Conservation (phyloP, 2,888 invertebrate genomes). For the Ennomos fuscantarius region DNA sequence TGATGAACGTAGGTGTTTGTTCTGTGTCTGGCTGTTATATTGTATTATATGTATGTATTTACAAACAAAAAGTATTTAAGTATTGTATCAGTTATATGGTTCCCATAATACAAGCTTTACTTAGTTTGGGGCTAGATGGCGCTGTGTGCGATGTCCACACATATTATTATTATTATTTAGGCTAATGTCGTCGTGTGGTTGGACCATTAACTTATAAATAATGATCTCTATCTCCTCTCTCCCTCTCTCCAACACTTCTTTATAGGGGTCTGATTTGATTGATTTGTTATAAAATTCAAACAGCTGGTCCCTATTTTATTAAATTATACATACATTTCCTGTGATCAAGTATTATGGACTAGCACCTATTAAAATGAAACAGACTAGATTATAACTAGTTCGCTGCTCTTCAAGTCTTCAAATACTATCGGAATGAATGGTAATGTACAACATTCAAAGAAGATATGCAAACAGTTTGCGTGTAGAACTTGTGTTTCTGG, state of each 20-base stretch:
- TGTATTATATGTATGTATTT: too few relatives aligned
- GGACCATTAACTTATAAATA: constrained; percentile 20
- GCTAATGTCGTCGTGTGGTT: constrained; percentile 21
- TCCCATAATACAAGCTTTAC: too few relatives aligned
- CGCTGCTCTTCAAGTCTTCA: neutral
- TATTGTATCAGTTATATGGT: too few relatives aligned
- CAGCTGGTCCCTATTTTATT: constrained; percentile 9
- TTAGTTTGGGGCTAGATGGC: too few relatives aligned
- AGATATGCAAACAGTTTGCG: too few relatives aligned
- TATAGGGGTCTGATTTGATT: constrained; percentile 17
- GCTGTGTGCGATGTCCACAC: too few relatives aligned
- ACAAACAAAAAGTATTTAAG: too few relatives aligned
- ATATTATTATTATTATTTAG: too few relatives aligned
- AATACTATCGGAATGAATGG: neutral
- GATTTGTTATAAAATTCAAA: constrained; percentile 14
- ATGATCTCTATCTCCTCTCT: neutral
- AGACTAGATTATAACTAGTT: neutral
- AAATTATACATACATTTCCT: constrained; percentile 5
- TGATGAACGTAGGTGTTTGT: too few relatives aligned
- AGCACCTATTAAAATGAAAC: constrained; percentile 1
- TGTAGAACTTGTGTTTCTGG: neutral
- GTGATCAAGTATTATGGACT: neutral
- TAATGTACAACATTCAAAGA: neutral
- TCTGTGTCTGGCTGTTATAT: too few relatives aligned
- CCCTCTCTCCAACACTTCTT: constrained; percentile 16